Evolutionary conservation across 2,888 invertebrate species (phyloP), one percentile per base, ranked within the genome.

Genomic region (Adineta ricciae): DNA sequence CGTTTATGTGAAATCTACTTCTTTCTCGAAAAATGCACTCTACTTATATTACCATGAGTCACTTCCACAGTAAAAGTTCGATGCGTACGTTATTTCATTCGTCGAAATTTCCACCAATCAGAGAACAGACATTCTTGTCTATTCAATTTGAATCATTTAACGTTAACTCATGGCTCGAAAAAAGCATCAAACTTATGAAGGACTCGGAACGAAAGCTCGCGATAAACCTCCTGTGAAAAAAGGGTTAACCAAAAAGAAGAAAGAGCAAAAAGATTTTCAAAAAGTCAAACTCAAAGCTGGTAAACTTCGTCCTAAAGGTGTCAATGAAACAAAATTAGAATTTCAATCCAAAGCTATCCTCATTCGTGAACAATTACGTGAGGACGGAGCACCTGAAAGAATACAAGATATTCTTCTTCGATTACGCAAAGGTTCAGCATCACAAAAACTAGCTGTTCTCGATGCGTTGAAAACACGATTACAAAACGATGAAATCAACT

Each of bases 301-400:
- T 93, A 94, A 90, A 93, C 93, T 88, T 56, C 90, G 96, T 84
- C 94, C 94, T 0, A 96, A 95, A 91, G 95, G 95, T 14, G 93
- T 94, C 84, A 97, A 96, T 92, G 93, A 95, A 8, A 96, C 96
- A 0, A 94, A 95, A 89, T 94, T 95, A 0, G 93, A 94, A 88
- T 96, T 97, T 88, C 95, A 96, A 92, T 93, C 95, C 0, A 94
- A 94, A 88, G 94, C 95, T 89, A 95, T 97, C 87, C 92, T 95
- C 3, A 92, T 97, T 93, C 92, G 95, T 94, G 94, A 95, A 88
- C 96, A 96, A 89, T 89, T 95, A 49, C 36, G 50, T n/a, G 73
- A 85, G 54, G 72, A 83, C 52, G n/a, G 19, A 46, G 84, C 54
- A 32, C 73, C 84, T 21, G 84, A 78, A 78, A 21, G n/a, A 24